Conservation (phyloP, 2,888 invertebrate genomes). For the Odontomyia ornata region DNA sequence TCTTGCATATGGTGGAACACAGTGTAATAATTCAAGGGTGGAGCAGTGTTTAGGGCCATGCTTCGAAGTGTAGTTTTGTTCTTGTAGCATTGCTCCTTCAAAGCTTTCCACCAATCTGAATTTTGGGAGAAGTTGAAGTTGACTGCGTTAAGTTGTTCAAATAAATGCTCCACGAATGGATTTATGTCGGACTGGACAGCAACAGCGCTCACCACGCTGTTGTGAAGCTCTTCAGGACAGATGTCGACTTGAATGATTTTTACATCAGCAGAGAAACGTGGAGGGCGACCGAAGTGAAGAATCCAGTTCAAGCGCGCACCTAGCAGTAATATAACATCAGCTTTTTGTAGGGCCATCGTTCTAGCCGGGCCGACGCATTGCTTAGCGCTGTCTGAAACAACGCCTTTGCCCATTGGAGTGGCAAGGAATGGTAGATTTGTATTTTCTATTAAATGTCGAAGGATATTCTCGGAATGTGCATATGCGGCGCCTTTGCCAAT, state of each 20-base stretch:
- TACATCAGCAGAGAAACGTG: constrained; percentile 82
- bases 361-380: constrained; percentile 88
- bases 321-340: constrained; percentile 86
- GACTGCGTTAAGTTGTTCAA: constrained; percentile 67
- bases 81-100: constrained; percentile 75
- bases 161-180: constrained; percentile 74
- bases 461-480: constrained; percentile 76
- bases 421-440: constrained; percentile 89
- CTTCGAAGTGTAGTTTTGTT: constrained; percentile 76
- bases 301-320: constrained; percentile 98
- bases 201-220: constrained; percentile 81
- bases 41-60: constrained; percentile 74
- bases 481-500: constrained; percentile 93
- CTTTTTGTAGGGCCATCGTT: constrained; percentile 83
- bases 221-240: constrained; percentile 89
- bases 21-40: constrained; percentile 93
- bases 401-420: constrained; percentile 94
- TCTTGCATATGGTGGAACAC: constrained; percentile 86
- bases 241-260: constrained; percentile 93
- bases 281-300: constrained; percentile 92
- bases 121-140: constrained; percentile 69
- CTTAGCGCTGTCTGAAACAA: constrained; percentile 74
- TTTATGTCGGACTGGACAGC: constrained; percentile 87
- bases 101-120: constrained; percentile 79
- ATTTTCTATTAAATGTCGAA: constrained; percentile 74